These are phyloP conservation scores for Sinopyrophorus schimmeli DNA, from an alignment of 2,888 invertebrate species.

Conservation along the genomic window DNA sequence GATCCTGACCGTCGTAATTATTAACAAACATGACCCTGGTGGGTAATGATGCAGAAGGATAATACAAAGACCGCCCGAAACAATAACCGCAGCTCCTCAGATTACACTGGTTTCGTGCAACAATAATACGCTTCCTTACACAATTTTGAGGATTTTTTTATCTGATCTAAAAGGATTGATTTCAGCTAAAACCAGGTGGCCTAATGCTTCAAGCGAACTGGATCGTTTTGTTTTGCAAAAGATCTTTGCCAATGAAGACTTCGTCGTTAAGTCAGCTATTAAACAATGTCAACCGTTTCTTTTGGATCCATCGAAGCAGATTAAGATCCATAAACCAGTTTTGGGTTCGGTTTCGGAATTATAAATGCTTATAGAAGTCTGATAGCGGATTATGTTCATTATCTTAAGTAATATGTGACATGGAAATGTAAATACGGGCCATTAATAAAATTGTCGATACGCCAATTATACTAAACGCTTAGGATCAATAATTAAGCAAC, in stretches of 20 bases:
- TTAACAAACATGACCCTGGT: conserved; percentile 30
- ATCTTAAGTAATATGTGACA: conserved; percentile 16
- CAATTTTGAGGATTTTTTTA: conserved; percentile 39
- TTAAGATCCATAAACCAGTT: conserved; percentile 17
- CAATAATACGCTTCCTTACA: conserved; percentile 41
- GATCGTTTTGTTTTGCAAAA: conserved; percentile 23
- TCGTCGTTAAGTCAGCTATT: conserved; percentile 20
- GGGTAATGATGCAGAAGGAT: conserved; percentile 34
- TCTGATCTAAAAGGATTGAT: conserved; percentile 36
- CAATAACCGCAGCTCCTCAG: conserved; percentile 35
- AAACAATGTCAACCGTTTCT: conserved; percentile 24
- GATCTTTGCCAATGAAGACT: conserved; percentile 24
- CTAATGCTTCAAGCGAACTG: conserved; percentile 11
- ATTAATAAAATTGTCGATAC: conserved; percentile 14
- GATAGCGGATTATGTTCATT: conserved; percentile 14
- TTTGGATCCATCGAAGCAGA: conserved; percentile 9
- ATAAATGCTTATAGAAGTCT: conserved; percentile 10
- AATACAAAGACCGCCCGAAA: conserved; percentile 27
- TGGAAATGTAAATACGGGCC: conserved; percentile 8
- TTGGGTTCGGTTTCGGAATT: conserved; percentile 9
- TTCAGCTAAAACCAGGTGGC: conserved; percentile 37
- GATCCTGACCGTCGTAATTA: conserved; percentile 23
- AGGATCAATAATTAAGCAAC: too few species aligned
- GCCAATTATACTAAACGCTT: conserved; percentile 9
- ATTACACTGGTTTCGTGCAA: conserved; percentile 32